phyloP scores from a whole-genome alignment of 2,888 invertebrate genomes.

The Odontothrips loti region DNA sequence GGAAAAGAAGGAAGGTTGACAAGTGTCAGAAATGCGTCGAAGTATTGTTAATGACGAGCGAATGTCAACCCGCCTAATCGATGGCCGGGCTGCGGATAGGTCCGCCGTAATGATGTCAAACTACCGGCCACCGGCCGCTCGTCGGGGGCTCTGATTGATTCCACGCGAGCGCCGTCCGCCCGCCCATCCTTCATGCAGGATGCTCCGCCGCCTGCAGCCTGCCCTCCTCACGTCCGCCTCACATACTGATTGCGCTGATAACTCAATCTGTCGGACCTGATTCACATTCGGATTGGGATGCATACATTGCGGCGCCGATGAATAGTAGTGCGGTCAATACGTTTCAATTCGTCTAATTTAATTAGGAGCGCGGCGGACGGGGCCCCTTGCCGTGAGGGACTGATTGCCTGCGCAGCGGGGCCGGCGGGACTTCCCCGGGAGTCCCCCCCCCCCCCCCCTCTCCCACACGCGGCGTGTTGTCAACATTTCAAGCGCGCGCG shows the following conservation, averaged over 20 bases:
- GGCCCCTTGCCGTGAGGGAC: too few species aligned
- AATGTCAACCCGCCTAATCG: too few species aligned
- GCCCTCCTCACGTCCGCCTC: not conserved
- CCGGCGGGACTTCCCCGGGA: too few species aligned
- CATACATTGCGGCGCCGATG: not conserved
- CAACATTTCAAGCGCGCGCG: too few species aligned
- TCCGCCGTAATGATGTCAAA: constrained; percentile 15
- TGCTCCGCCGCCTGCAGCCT: not conserved
- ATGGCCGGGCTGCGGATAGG: not conserved
- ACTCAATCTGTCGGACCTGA: constrained; percentile 23
- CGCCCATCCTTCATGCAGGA: constrained; percentile 6
- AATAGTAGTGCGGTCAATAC: not conserved
- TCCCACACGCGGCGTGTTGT: too few species aligned
- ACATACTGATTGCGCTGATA: constrained; percentile 15
- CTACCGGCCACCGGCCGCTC: not conserved
- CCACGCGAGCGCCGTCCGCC: not conserved
- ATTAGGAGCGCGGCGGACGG: not conserved
- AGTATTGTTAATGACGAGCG: too few species aligned
- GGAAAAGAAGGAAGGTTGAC: too few species aligned
- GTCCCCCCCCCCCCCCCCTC: too few species aligned
- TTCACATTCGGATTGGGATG: constrained; percentile 15
- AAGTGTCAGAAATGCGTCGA: too few species aligned
- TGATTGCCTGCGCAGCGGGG: too few species aligned
- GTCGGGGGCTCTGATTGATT: too few species aligned
- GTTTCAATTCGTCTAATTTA: constrained; percentile 16